Base-by-base conservation (phyloP, 2,797 vertebrate species). In the Scyliorhinus canicula region DNA sequence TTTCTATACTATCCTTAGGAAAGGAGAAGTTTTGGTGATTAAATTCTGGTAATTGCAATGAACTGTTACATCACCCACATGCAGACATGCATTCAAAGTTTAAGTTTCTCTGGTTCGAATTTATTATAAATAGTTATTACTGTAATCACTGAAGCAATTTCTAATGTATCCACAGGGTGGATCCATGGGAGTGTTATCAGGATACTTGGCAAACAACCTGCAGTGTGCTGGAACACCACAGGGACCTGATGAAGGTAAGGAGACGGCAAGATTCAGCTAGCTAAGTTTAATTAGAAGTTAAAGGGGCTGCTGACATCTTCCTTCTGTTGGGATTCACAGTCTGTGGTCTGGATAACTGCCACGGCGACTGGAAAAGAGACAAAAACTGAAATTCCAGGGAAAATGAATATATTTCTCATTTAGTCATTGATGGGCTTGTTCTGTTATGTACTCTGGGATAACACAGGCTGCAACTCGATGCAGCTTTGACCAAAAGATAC, bases 111-210 rank as follows among this genome's bases (percentile, higher is more conserved):
- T 93, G 47, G 47, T 28, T 26, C 3, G 67, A 35, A 35, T 69
- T 74, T 50, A 52, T 93, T 71, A 52, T 93, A 50, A 93, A 9
- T 47, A 71, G 31, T 94, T 24, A 52, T 94, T 93, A 71, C 71
- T 52, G 44, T 71, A 93, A 52, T 47, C 44, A 52, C 44, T 94
- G 28, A 71, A 50, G 26, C 26, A 50, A 69, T 19, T n/a, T 94
- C 52, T 94, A 69, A 44, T 95, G 0, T 24, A 0, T 95, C 82
- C 3, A 0, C 96, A 99, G 99, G 96, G 99, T 99, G 96, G 99
- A 99, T 96, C 99, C 99, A 0, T 99, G 99, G 99, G 99, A 99
- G 96, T 99, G 99, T 97, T 99, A 99, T 96, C 99, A 99, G 97
- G 98, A 99, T 97, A 99, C 98, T 95, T 99, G 99, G 99, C 99